phyloP scores from a whole-genome alignment of 2,888 invertebrate genomes.

The Isoperla grammatica region DNA sequence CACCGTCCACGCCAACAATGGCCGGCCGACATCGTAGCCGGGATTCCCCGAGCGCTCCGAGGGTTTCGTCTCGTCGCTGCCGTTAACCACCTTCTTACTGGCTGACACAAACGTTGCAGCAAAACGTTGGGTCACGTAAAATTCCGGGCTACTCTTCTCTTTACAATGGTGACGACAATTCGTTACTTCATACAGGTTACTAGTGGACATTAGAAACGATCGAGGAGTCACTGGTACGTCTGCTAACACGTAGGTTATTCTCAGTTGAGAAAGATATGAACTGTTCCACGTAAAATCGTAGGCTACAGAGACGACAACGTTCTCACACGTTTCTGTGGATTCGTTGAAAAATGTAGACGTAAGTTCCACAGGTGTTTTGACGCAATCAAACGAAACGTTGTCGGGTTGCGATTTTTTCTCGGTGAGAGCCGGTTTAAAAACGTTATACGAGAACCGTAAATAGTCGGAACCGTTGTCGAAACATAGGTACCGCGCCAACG shows the following conservation, averaged over 20 bases:
- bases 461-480: slow-evolving; percentile 19
- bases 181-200: neutral
- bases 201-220: slow-evolving; percentile 1
- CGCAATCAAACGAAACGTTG: neutral
- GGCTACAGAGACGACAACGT: slow-evolving; percentile 24
- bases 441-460: slow-evolving; percentile 9
- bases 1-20: slow-evolving; percentile 16
- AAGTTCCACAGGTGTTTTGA: neutral
- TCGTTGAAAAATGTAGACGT: slow-evolving; percentile 13
- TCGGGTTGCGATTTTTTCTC: neutral
- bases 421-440: neutral
- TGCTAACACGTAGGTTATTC: slow-evolving; percentile 21
- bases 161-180: neutral
- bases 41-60: slow-evolving; percentile 20
- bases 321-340: slow-evolving; percentile 20
- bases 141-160: neutral
- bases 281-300: slow-evolving; percentile 26
- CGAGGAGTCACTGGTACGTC: slow-evolving; percentile 20
- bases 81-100: neutral
- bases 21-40: slow-evolving; percentile 23
- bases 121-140: slow-evolving; percentile 24
- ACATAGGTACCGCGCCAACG: slow-evolving; percentile 9
- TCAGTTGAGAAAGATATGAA: slow-evolving; percentile 15
- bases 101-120: slow-evolving; percentile 13
- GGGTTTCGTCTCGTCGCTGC: neutral